Evolutionary conservation across 2,113 vertebrate genomes (phyloP), one percentile per base, ranked within the genome.

Genomic region (Dipodomys merriami): DNA sequence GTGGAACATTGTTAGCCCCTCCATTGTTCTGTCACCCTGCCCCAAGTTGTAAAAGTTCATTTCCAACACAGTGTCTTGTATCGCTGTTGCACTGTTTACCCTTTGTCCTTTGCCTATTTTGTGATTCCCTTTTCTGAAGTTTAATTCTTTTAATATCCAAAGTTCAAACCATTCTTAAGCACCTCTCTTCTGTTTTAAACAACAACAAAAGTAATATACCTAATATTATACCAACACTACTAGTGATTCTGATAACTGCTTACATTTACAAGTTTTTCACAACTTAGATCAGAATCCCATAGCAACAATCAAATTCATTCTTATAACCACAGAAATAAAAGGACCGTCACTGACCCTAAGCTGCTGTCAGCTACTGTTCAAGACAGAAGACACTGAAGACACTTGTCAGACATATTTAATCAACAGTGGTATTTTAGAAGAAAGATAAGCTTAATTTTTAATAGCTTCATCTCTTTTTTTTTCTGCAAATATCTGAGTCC

Each of bases 391-490:
- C 39, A 90, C 12, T n/a, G 11, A 90, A 90, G 16, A 22, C 72
- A 94, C 86, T 83, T 60, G 71, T 76, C 71, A 80, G 15, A 78
- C 6, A 65, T 78, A 88, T 82, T 65, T 88, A 93, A 91, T 84
- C 16, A 88, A 83, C 27, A 71, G 35, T 76, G 19, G 60, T 76
- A 83, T n/a, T 86, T 91, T 83, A 68, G 60, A 92, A 90, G 80
- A 88, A 76, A 76, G 57, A 68, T 53, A 82, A 78, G 35, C 64
- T 95, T 80, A 83, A 82, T 92, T 87, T 95, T 95, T 87, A 93
- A 92, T 22, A 89, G 72, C 30, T 57, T 90, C n/a, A 68, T 68
- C 53, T 30, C 71, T 82, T 27, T 39, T n/a, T 39, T n/a, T 83
- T 71, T 44, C 39, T 33, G 64, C 27, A 85, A 82, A 78, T 81